phyloP scores from a whole-genome alignment of 2,888 invertebrate species.

The Drosophila algonquin region DNA sequence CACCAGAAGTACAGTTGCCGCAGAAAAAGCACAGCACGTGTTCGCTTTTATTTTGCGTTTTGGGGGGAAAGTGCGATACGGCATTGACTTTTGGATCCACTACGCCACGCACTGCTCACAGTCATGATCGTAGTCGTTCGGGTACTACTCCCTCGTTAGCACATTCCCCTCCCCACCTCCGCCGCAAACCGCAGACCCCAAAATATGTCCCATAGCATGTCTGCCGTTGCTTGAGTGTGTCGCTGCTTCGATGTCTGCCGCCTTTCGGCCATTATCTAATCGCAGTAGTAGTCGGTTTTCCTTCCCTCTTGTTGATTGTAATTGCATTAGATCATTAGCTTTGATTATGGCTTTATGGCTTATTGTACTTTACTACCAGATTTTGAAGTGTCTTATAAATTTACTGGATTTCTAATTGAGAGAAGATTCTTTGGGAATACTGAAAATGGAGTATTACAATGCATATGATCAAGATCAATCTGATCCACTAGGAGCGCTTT shows the following conservation, averaged over 20 bases:
- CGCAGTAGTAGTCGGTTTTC: conserved; percentile 11
- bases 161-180: conserved; percentile 5
- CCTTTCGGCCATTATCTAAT: conserved; percentile 57
- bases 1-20: conserved; percentile 52
- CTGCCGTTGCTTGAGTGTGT: conserved; percentile 27
- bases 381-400: conserved; percentile 22
- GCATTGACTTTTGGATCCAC: conserved; percentile 33
- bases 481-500: not conserved
- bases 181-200: not conserved
- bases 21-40: conserved; percentile 27
- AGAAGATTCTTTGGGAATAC: not conserved
- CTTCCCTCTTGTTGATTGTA: conserved; percentile 40
- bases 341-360: conserved; percentile 61
- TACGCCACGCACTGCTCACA: conserved; percentile 26
- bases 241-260: conserved; percentile 9
- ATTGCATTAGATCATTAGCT: conserved; percentile 60
- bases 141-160: conserved; percentile 39
- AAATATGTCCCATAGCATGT: conserved; percentile 6
- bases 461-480: too few species aligned
- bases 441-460: too few species aligned
- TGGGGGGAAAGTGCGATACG: conserved; percentile 35
- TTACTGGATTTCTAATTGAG: conserved; percentile 21
- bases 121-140: conserved; percentile 6
- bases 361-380: conserved; percentile 4
- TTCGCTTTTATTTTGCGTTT: not conserved